These are phyloP conservation scores for Drosophila sturtevanti DNA, from an alignment of 1,140 invertebrate genomes.

Conservation along the genomic window DNA sequence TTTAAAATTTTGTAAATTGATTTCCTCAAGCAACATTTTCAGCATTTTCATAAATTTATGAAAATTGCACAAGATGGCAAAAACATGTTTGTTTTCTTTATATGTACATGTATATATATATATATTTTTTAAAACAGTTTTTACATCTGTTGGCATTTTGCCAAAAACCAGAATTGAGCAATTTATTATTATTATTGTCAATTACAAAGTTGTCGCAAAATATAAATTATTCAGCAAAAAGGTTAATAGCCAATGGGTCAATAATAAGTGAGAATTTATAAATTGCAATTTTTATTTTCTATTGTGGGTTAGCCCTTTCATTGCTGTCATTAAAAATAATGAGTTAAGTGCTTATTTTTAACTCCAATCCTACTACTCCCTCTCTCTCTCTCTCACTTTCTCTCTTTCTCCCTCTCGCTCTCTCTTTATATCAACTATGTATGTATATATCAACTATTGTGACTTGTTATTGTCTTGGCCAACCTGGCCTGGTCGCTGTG, in stretches of 20 bases:
- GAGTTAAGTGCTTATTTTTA: constrained; percentile 6
- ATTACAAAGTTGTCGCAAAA: not conserved
- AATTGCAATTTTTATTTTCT: not conserved
- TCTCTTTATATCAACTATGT: too few species aligned
- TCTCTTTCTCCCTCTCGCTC: not conserved
- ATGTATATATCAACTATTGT: not conserved
- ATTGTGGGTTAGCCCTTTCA: not conserved
- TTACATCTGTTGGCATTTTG: not conserved
- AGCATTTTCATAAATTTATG: not conserved
- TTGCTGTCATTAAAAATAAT: constrained; percentile 1
- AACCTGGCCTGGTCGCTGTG: constrained; percentile 25
- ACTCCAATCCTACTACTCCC: not conserved
- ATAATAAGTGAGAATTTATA: not conserved
- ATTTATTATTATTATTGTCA: not conserved
- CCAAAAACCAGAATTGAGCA: not conserved
- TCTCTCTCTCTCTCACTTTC: too few species aligned
- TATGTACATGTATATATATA: not conserved
- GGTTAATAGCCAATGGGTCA: not conserved
- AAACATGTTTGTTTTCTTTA: not conserved
- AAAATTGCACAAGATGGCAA: not conserved
- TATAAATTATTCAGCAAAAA: constrained; percentile 7
- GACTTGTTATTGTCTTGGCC: constrained; percentile 19
- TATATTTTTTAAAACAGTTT: not conserved
- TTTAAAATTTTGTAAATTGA: not conserved
- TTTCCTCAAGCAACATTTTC: not conserved